Percentiles rank a stretch among this genome's conserved stretches.
These are phyloP conservation scores for Lamproptera curius DNA, from an alignment of 2,888 invertebrate genomes.

Conservation along the genomic window DNA sequence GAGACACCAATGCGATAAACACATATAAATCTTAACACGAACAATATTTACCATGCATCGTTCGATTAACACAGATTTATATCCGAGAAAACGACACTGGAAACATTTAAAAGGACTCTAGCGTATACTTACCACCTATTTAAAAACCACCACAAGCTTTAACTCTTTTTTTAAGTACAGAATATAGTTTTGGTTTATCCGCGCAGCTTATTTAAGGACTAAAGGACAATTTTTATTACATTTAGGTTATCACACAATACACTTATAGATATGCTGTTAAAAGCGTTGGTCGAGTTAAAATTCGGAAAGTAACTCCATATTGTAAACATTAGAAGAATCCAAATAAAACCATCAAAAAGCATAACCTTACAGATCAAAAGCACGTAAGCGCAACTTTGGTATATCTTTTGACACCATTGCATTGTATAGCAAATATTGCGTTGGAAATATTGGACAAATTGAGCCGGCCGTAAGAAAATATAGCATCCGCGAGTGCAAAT, in stretches of 20 bases:
- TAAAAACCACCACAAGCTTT: constrained; percentile 47
- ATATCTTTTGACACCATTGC: too few relatives aligned
- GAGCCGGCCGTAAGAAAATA: constrained; percentile 6
- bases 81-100: constrained; percentile 45
- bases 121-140: constrained; percentile 41
- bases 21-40: not conserved
- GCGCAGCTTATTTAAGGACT: constrained; percentile 46
- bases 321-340: too few relatives aligned
- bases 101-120: constrained; percentile 47
- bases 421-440: not conserved
- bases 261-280: constrained; percentile 74
- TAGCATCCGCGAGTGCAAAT: not conserved
- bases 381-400: constrained; percentile 6
- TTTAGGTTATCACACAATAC: constrained; percentile 75
- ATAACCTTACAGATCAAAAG: constrained; percentile 9
- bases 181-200: constrained; percentile 61
- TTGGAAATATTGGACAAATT: not conserved
- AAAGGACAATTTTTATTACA: constrained; percentile 65
- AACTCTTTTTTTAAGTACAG: constrained; percentile 69
- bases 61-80: constrained; percentile 29
- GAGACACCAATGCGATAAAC: not conserved
- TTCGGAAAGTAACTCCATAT: constrained; percentile 19
- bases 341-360: too few relatives aligned
- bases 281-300: constrained; percentile 73
- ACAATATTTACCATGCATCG: not conserved